phyloP scores from a whole-genome alignment of 2,113 vertebrate species.

The Opisthocomus hoazin region DNA sequence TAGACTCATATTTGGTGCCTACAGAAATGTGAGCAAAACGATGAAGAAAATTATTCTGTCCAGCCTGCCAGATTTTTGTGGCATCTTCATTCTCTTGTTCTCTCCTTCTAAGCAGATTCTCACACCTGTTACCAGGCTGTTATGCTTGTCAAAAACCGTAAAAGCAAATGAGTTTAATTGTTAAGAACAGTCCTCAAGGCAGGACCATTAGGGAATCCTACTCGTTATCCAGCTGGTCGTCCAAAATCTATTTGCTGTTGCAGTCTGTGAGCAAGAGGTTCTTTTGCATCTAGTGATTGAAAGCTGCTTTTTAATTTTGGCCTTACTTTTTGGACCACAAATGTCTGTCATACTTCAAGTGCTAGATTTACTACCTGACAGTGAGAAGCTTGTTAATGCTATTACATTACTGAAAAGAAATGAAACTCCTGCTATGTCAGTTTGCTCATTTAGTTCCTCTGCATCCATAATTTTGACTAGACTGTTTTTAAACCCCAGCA shows the following conservation, averaged over 20 bases:
- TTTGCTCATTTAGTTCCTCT: background rate
- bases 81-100: background rate
- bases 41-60: background rate
- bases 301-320: background rate
- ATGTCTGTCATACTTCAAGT: background rate
- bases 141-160: conserved; percentile 58
- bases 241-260: background rate
- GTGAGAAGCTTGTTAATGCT: background rate
- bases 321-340: background rate
- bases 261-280: background rate
- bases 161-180: background rate
- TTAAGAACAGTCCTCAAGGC: background rate
- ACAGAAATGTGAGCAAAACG: background rate
- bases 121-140: conserved; percentile 9
- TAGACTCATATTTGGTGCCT: background rate
- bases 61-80: background rate
- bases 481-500: background rate
- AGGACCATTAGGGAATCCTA: background rate
- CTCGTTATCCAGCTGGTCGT: background rate
- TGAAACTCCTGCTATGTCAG: background rate
- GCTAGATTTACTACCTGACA: background rate
- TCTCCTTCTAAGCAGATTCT: background rate
- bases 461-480: background rate
- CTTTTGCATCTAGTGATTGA: background rate
- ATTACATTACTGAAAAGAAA: background rate